Evolutionary conservation across 2,888 invertebrate species (phyloP), one percentile per base, ranked within the genome.

Genomic region (Andrena minutula): DNA sequence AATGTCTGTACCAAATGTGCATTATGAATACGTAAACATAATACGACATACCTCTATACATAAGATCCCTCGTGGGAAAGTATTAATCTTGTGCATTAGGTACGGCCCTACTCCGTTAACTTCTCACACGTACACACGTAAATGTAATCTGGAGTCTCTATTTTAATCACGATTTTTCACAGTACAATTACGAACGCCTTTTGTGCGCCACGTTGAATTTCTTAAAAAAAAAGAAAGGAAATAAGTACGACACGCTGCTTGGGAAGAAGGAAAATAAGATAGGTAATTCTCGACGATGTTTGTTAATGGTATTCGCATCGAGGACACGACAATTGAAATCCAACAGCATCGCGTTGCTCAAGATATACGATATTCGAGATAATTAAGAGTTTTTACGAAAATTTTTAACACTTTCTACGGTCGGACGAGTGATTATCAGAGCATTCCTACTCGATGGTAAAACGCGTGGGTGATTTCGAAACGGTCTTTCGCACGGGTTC

Each of bases 1-100:
- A 77, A 74, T 41, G 72, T 79, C 68, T 68, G 78, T 79, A 83
- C 83, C 83, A 79, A 82, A 82, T 32, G 83, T 83, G 83, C 83
- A 82, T 83, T 83, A 83, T 72, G 60, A 78, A 71, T 79, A 77
- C 69, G 32, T 70, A 77, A 73, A 74, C 53, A 60, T 72, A 82
- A 77, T 65, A 53, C 68, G 41, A 64, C 63, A 69, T 82, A 82
- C 83, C 81, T 81, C 47, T 68, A 65, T 68, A 20, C 30, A 58
- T 35, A 20, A 79, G 47, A 30, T 35, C 28, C 74, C 73, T 53
- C 63, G 68, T 68, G 53, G 41, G 78, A 68, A 47, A 63, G 28
- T 51, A 20, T 69, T 64, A 79, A 63, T 51, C 47, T 70, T 75
- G 72, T 68, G 71, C 82, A 56, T 82, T 83, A 83, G 83, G 83